A percentile compares a stretch with the other conserved stretches of the same genome.
These are phyloP conservation scores for Stenopsyche tienmushanensis DNA, from an alignment of 1,140 invertebrate species.

Conservation along the genomic window DNA sequence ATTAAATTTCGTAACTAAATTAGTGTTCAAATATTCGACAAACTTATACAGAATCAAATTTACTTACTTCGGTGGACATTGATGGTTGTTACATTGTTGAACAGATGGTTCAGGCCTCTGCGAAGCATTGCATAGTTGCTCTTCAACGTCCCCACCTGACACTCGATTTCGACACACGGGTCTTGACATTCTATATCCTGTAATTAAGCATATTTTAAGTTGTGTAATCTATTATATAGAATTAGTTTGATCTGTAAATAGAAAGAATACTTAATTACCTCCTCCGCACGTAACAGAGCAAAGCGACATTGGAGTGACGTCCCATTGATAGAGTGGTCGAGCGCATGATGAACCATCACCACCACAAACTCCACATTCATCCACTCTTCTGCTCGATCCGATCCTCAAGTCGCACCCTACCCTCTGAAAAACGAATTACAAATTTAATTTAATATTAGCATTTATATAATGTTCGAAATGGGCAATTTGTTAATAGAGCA, in stretches of 20 bases:
- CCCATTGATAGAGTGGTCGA: slow-evolving; percentile 80
- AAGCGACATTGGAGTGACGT: slow-evolving; percentile 72
- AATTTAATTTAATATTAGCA: too few relatives aligned
- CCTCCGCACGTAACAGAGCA: slow-evolving; percentile 91
- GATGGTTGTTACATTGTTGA: slow-evolving; percentile 80
- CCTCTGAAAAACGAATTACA: slow-evolving; percentile 63
- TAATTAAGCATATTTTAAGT: slow-evolving; percentile 42
- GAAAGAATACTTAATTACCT: slow-evolving; percentile 62
- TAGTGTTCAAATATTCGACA: not conserved
- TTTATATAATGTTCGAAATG: not conserved
- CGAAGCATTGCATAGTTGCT: slow-evolving; percentile 74
- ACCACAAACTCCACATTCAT: slow-evolving; percentile 87
- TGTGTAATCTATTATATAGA: too few relatives aligned
- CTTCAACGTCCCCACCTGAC: slow-evolving; percentile 71
- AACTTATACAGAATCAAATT: not conserved
- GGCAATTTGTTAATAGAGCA: not conserved
- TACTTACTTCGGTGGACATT: slow-evolving; percentile 83
- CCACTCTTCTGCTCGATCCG: slow-evolving; percentile 79
- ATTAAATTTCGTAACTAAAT: too few relatives aligned
- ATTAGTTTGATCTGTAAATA: not conserved
- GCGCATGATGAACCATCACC: slow-evolving; percentile 83
- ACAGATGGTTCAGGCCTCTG: slow-evolving; percentile 73
- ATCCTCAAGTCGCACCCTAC: slow-evolving; percentile 88
- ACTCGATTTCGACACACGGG: slow-evolving; percentile 74
- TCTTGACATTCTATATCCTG: slow-evolving; percentile 82